Conservation (phyloP, 2,888 invertebrate species). For the Listrodromus nycthemerus region DNA sequence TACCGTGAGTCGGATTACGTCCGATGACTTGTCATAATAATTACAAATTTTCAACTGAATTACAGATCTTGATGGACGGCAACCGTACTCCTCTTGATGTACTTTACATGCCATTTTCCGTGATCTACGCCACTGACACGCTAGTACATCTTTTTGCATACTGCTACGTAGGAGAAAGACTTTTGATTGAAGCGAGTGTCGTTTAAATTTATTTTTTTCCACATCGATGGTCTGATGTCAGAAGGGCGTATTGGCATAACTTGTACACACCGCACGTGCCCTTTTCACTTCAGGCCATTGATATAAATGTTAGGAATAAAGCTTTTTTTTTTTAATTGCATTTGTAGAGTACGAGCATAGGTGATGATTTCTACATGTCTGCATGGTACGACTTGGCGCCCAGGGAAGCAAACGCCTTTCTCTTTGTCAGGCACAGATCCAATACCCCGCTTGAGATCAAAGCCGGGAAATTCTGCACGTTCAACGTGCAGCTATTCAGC, state of each 20-base stretch:
- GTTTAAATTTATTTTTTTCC: neutral
- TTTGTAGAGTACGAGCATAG: conserved; percentile 56
- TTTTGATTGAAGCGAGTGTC: conserved; percentile 57
- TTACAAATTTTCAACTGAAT: neutral
- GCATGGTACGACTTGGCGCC: conserved; percentile 62
- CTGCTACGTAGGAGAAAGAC: conserved; percentile 67
- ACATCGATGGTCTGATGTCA: neutral
- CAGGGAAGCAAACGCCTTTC: conserved; percentile 53
- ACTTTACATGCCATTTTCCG: conserved; percentile 58
- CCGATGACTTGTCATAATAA: neutral
- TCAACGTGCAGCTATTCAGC: conserved; percentile 57
- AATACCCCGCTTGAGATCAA: conserved; percentile 57
- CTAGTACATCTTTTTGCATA: conserved; percentile 66
- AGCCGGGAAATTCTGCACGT: conserved; percentile 65
- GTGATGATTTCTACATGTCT: conserved; percentile 59
- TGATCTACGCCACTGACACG: conserved; percentile 61
- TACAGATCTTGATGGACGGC: conserved; percentile 58
- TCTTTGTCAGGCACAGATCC: conserved; percentile 60
- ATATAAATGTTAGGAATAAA: conserved; percentile 6
- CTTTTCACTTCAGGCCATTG: neutral
- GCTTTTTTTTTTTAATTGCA: conserved; percentile 6
- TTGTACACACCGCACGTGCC: neutral
- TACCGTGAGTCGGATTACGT: conserved; percentile 39
- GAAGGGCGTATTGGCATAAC: neutral
- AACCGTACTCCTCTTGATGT: conserved; percentile 44